phyloP scores from a whole-genome alignment of 2,888 invertebrate species.

The Gasteruption jaculator region DNA sequence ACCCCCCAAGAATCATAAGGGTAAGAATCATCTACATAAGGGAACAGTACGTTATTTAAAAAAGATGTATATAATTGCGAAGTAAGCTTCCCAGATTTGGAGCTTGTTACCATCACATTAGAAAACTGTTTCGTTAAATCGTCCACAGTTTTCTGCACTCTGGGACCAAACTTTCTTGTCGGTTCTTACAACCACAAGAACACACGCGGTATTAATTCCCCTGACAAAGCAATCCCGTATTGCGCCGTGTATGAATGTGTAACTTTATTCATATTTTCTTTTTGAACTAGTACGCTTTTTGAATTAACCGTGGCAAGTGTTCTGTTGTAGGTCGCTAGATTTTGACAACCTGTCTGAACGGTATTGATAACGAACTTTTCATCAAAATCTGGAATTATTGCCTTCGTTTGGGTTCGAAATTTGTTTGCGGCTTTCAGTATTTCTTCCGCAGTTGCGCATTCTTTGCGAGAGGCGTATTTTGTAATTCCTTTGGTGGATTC shows the following conservation, averaged over 20 bases:
- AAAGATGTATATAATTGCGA: conserved; percentile 15
- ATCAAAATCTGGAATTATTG: too few relatives aligned
- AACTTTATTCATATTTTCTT: conserved; percentile 13
- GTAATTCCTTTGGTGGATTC: too few relatives aligned
- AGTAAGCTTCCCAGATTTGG: conserved; percentile 23
- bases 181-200: conserved; percentile 16
- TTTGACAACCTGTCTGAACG: conserved; percentile 14
- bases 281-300: conserved; percentile 16
- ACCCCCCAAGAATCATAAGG: conserved; percentile 25
- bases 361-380: conserved; percentile 11
- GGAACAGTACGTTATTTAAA: conserved; percentile 13
- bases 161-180: conserved; percentile 17
- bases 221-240: conserved; percentile 14
- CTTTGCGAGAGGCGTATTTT: too few relatives aligned
- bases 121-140: conserved; percentile 14
- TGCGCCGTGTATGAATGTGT: conserved; percentile 19
- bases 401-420: too few relatives aligned
- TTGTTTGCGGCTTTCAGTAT: too few relatives aligned
- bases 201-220: conserved; percentile 4
- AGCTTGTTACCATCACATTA: conserved; percentile 14
- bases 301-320: conserved; percentile 11
- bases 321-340: conserved; percentile 15
- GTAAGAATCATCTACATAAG: conserved; percentile 21
- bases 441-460: too few relatives aligned
- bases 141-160: conserved; percentile 20